Base-by-base conservation (phyloP, 2,113 vertebrate genomes). In the Tursiops truncatus region DNA sequence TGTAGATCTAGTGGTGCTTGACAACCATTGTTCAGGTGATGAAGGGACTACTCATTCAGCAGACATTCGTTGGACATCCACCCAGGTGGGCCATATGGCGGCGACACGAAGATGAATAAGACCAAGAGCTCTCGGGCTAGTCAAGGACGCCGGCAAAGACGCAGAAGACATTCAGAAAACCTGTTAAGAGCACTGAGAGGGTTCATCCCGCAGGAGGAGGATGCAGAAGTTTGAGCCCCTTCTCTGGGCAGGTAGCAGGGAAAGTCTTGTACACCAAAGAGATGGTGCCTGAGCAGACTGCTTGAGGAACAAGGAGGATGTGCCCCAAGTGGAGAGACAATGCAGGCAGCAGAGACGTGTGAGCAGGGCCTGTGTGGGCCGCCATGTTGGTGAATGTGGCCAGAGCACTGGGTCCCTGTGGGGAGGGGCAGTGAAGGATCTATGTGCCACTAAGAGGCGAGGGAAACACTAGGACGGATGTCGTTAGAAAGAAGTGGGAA, bases 401-500 rank as follows among this genome's bases (percentile, higher is more conserved):
- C 67, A 56, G 15, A 86, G 88, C 44, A 11, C 38, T 6, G 33
- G n/a, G 28, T 31, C 33, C 38, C 53, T 5, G 41, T 7, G 7
- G 9, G 1, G 1, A 88, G n/a, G 31, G 36, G 44, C 20, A 28
- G 1, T 2, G 21, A 58, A 56, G 67, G 83, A 11, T 36, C 41
- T 62, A 13, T 14, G 63, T 71, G 36, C 44, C 71, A 11, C 1
- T 23, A 50, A 36, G 3, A 68, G 83, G 77, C 56, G 1, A 10
- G 3, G 41, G 56, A 18, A 23, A 70, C 15, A 21, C 14, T 1
- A 63, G 47, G 31, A 14, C 0, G 0, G 18, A 13, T n/a, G 68
- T 85, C 62, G 87, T 63, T 25, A 91, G 86, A 88, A 96, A 81
- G 13, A 87, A 67, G 3, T 3, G 2, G 33, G 31, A 82, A 85